Evolutionary conservation across 1,140 invertebrate species (phyloP).

Genomic region (Araneus ventricosus): DNA sequence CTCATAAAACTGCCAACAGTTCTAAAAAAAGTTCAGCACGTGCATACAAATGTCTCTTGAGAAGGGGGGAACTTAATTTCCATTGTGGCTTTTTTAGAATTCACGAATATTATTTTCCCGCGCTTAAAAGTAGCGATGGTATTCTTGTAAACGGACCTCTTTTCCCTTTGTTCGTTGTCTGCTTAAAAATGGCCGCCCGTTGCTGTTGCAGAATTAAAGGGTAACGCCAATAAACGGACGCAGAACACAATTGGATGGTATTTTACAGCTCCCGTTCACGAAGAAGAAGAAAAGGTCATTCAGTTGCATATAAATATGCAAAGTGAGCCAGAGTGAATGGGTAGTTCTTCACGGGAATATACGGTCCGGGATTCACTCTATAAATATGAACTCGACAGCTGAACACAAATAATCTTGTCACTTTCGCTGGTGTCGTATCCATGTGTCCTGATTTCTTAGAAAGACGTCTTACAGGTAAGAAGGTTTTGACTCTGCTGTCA

Average conservation of each 20-base stretch:
- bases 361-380: neutral
- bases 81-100: neutral
- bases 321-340: slow-evolving; percentile 21
- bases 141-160: neutral
- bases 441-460: neutral
- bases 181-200: slow-evolving; percentile 10
- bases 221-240: neutral
- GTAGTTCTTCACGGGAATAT: slow-evolving; percentile 19
- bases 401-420: neutral
- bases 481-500: neutral
- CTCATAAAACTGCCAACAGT: slow-evolving; percentile 24
- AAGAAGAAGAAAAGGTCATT: slow-evolving; percentile 35
- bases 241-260: slow-evolving; percentile 43
- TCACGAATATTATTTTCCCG: neutral
- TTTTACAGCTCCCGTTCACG: slow-evolving; percentile 48
- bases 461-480: neutral
- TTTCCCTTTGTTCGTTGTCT: neutral
- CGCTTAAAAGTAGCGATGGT: neutral
- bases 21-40: neutral
- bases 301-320: slow-evolving; percentile 53
- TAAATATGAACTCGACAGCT: slow-evolving; percentile 1
- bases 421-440: neutral
- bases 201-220: neutral
- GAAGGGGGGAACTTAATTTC: neutral
- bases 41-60: neutral